Base-by-base conservation (phyloP, 2,888 invertebrate genomes). In the Dyspetes luteomarginatus region DNA sequence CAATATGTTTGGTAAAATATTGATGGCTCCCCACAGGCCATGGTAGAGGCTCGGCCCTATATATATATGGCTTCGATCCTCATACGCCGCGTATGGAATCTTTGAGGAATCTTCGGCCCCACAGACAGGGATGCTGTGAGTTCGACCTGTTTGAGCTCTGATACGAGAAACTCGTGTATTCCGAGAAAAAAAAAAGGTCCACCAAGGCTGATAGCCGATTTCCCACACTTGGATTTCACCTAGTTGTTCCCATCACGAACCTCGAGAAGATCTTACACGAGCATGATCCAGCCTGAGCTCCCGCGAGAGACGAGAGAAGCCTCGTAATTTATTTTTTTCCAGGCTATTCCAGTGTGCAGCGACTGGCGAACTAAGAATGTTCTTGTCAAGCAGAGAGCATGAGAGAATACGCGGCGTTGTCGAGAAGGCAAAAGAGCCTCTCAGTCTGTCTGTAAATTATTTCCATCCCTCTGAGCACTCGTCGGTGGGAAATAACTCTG, bases 1-100 rank as follows among this genome's bases (percentile, higher is more conserved):
- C 87, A 88, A 88, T 89, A 88, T 85, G 88, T 88, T 88, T 84
- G 84, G 84, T 86, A 86, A 88, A 88, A 88, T 89, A 88, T 89
- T 86, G 87, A 89, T 89, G 86, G 86, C 85, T 86, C 88, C 88
- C 88, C 78, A 81, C 82, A 85, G 89, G 86, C 83, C 79, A 62
- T 52, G 9, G 28, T 1, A 9, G 24, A 5, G 15, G 9, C 26
- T 17, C n/a, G n/a, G n/a, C n/a, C n/a, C n/a, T n/a, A n/a, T n/a
- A n/a, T n/a, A n/a, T n/a, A n/a, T n/a, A n/a, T n/a, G 52, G 36
- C 22, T 50, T 36, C 28, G 52, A 52, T 68, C n/a, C 26, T 26
- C 68, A 26, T 55, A 43, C 41, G 12, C 22, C 22, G n/a, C 17
- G 55, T 5, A 26, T 24, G 52, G 28, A 71, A 71, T 71, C 82